Evolutionary conservation across 2,888 invertebrate species (phyloP), one percentile per base, ranked within the genome.

Genomic region (Pegoplata infirma): DNA sequence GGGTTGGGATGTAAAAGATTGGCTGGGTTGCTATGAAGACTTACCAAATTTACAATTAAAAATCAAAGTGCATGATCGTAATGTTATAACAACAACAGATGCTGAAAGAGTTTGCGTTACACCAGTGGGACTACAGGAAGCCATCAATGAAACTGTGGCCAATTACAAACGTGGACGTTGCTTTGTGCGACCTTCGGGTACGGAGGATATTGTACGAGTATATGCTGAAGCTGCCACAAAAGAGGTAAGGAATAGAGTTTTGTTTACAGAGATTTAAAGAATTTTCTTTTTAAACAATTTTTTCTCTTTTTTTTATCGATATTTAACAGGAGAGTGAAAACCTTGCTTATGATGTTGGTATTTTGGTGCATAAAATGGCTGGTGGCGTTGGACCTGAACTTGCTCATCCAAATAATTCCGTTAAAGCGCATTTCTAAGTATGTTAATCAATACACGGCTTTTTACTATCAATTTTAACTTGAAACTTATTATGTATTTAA

Each of bases 161-260:
- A 91, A 92, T 61, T 96, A 94, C 88, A 89, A 90, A 5, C 91
- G 92, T 82, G 97, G 94, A 0, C 91, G 99, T 64, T 92, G 97
- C 3, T 99, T 99, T 90, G 97, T 98, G 0, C 92, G 98, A 55
- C 95, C 99, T 0, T 99, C 99, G 0, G 99, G 99, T 7, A 99
- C 99, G 0, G 99, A 99, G 90, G 98, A 99, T 89, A 92, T 98
- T 10, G 95, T 99, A 1, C 91, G 99, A 79, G 95, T 99, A 0
- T 99, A 99, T 89, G 97, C 98, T 0, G 99, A 99, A 90, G 97
- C 97, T 2, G 93, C 94, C 21, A 94, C 95, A 4, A 91, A 92
- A 85, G 90, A 91, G 85, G 93, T 94, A 81, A 51, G n/a, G n/a
- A n/a, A n/a, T n/a, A n/a, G n/a, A n/a, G n/a, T n/a, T n/a, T n/a